Conservation (phyloP, 1,140 invertebrate genomes). For the Cecropterus lyciades region DNA sequence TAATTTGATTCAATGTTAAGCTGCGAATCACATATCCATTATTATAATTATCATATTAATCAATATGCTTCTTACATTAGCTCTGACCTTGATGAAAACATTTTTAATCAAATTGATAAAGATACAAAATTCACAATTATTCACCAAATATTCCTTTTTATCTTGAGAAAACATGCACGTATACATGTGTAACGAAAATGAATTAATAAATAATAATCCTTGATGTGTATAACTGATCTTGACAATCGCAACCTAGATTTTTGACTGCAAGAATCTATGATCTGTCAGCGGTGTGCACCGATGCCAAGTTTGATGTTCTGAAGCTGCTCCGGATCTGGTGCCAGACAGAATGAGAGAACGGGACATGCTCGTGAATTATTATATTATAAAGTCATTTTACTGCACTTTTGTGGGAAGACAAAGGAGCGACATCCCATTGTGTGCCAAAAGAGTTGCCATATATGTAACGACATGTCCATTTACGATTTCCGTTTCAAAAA, state of each 20-base stretch:
- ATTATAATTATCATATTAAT: too few relatives aligned
- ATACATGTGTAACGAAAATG: too few relatives aligned
- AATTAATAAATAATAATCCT: constrained; percentile 36
- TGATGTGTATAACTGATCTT: constrained; percentile 31
- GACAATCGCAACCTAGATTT: constrained; percentile 35
- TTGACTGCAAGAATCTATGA: constrained; percentile 38
- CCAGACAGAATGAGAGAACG: constrained; percentile 38
- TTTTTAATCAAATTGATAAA: not conserved
- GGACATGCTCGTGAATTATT: constrained; percentile 34
- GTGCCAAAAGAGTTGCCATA: constrained; percentile 26
- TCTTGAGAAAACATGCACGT: too few relatives aligned
- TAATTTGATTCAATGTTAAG: too few relatives aligned
- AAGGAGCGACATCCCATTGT: constrained; percentile 5
- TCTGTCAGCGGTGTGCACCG: constrained; percentile 29
- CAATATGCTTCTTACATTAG: too few relatives aligned
- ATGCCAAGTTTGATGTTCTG: constrained; percentile 39
- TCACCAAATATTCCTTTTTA: too few relatives aligned
- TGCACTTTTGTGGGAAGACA: constrained; percentile 27
- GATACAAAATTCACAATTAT: too few relatives aligned
- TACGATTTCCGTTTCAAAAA: not conserved
- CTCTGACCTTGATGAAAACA: not conserved
- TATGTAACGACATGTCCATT: constrained; percentile 13
- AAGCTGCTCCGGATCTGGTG: constrained; percentile 33
- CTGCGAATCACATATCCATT: too few relatives aligned
- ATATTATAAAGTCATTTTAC: constrained; percentile 34